These are phyloP conservation scores for Austrofundulus limnaeus DNA, from an alignment of 2,113 vertebrate genomes.

Conservation along the genomic window DNA sequence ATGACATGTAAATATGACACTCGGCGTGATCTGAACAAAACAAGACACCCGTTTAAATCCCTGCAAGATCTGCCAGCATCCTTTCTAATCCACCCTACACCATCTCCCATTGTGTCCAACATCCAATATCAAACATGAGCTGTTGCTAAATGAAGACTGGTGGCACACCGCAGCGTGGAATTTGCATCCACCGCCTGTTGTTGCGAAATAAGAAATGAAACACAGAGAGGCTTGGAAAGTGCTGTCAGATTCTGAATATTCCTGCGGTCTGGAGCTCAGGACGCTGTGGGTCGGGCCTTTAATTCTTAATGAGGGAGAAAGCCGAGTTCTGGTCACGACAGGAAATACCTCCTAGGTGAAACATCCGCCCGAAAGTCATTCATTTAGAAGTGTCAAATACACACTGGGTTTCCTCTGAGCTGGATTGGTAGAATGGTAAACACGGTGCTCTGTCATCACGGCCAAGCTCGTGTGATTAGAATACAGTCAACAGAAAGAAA, in stretches of 20 bases:
- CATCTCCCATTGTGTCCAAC: conserved; percentile 57
- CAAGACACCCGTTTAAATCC: conserved; percentile 48
- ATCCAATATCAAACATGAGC: conserved; percentile 58
- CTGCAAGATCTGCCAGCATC: conserved; percentile 43
- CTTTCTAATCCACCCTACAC: conserved; percentile 40
- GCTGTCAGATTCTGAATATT: conserved; percentile 62
- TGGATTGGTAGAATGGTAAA: conserved; percentile 13
- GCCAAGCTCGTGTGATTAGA: conserved; percentile 4
- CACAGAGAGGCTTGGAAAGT: conserved; percentile 45
- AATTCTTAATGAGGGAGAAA: conserved; percentile 61
- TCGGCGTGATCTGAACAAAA: conserved; percentile 49
- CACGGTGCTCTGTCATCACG: conserved; percentile 25
- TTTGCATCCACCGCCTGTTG: conserved; percentile 54
- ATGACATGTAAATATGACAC: conserved; percentile 59
- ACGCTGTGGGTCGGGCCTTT: conserved; percentile 57
- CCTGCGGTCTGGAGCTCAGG: conserved; percentile 67
- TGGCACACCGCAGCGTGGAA: conserved; percentile 59
- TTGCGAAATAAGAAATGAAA: conserved; percentile 76
- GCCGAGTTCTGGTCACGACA: conserved; percentile 66
- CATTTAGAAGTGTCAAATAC: conserved; percentile 44
- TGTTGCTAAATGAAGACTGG: conserved; percentile 51
- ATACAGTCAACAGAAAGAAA: conserved; percentile 9
- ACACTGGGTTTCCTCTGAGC: conserved; percentile 18
- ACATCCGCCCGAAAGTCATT: conserved; percentile 56
- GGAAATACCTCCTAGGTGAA: conserved; percentile 73